Base-by-base conservation (phyloP, 2,888 invertebrate genomes). In the Apotomis capreana region DNA sequence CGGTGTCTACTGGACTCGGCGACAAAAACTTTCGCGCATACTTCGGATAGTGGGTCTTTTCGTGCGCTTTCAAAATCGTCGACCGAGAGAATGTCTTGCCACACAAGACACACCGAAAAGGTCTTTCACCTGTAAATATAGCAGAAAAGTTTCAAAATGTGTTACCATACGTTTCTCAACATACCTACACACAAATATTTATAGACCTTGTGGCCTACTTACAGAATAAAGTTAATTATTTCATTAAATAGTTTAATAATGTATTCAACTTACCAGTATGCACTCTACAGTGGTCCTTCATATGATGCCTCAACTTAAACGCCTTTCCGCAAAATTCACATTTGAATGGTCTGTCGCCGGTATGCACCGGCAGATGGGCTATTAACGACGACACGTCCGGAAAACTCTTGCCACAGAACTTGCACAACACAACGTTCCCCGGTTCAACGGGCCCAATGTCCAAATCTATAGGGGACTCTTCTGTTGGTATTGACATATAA, bases 251-350 rank as follows among this genome's bases (percentile, higher is more conserved):
- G 13, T 52, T 40, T 40, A 55, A 40, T 44, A 40, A 5, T 57
- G 64, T 57, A 1, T 52, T 46, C 36, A 59, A 88, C 94, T 94
- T 90, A 95, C 95, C 98, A 80, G 97, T 98, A 89, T 98, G 98
- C 76, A 98, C 97, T 84, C 97, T 95, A 94, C 97, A 97, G 89
- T 98, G 98, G 94, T 98, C 97, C 93, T 98, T 98, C 97, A 98
- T 97, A 94, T 98, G 97, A 89, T 98, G 97, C 76, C 97, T 95
- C 85, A 98, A 94, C 89, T 98, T 98, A 94, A 98, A 98, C 81
- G 97, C 97, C 93, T 98, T 98, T 77, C 97, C 97, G 92, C 98
- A 98, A 94, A 97, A 98, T 90, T 98, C 97, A 94, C 97, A 98
- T 93, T 97, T 97, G 92, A 97, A 98, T 74, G 97, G 97, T 84